A percentile compares a stretch with the other conserved stretches of the same genome.
These are phyloP conservation scores for Potorous gilbertii DNA, from an alignment of 2,797 vertebrate genomes.

Conservation along the genomic window DNA sequence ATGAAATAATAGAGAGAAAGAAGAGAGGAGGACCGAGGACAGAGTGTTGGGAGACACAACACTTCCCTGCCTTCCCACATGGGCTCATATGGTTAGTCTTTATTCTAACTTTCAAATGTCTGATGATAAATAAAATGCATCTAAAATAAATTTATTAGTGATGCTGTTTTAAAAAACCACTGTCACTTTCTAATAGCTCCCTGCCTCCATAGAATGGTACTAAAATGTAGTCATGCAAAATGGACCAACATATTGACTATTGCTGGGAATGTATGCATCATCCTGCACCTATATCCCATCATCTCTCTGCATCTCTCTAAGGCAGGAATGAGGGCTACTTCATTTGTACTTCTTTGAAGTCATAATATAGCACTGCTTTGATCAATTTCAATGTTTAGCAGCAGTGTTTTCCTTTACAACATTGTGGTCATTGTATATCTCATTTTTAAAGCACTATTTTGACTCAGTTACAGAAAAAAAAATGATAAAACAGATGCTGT, in stretches of 20 bases:
- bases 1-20: not conserved
- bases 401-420: not conserved
- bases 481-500: not conserved
- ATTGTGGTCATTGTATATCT: not conserved
- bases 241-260: not conserved
- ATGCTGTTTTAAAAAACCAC: not conserved
- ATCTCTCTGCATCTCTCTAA: not conserved
- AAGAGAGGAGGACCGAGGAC: not conserved
- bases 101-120: not conserved
- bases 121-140: not conserved
- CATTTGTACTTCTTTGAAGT: not conserved
- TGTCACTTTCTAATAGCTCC: not conserved
- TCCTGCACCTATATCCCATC: not conserved
- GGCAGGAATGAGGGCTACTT: not conserved
- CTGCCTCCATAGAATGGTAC: not conserved
- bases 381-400: not conserved
- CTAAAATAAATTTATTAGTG: not conserved
- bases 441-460: not conserved
- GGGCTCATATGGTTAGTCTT: not conserved
- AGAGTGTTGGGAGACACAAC: not conserved
- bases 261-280: not conserved
- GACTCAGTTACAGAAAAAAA: not conserved
- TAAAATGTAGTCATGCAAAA: not conserved
- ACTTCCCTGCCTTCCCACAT: not conserved
- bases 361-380: not conserved